Conservation (phyloP, 1,140 invertebrate genomes). For the Limonius californicus region DNA sequence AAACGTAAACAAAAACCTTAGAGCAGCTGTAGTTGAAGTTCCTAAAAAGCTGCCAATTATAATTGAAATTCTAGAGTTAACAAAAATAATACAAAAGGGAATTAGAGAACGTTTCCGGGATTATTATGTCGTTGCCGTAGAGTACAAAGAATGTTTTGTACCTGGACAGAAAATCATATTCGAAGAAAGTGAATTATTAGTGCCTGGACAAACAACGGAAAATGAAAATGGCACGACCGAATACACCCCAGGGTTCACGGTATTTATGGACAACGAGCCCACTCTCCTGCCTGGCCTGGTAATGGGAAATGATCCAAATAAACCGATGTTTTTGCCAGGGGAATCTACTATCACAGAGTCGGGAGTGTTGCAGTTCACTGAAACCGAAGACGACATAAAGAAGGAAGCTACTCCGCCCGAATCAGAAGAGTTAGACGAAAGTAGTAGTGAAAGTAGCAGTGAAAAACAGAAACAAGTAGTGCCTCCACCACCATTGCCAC, state of each 20-base stretch:
- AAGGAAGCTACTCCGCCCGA: conserved; percentile 34
- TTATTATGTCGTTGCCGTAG: conserved; percentile 62
- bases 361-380: conserved; percentile 49
- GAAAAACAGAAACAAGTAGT: conserved; percentile 34
- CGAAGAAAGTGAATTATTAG: conserved; percentile 62
- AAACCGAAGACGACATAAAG: conserved; percentile 40
- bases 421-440: conserved; percentile 33
- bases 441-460: conserved; percentile 24
- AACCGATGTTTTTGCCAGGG: conserved; percentile 56
- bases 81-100: conserved; percentile 61
- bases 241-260: conserved; percentile 70
- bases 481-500: conserved; percentile 28
- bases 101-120: conserved; percentile 59
- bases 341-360: conserved; percentile 53
- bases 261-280: conserved; percentile 63
- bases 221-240: conserved; percentile 56
- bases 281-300: conserved; percentile 57
- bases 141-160: conserved; percentile 46
- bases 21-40: conserved; percentile 50
- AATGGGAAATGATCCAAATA: conserved; percentile 45
- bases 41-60: conserved; percentile 56
- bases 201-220: conserved; percentile 67
- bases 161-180: conserved; percentile 66
- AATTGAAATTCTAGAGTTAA: conserved; percentile 58
- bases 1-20: conserved; percentile 55